Conservation (phyloP, 2,888 invertebrate genomes). For the Cheilosia vulpina region DNA sequence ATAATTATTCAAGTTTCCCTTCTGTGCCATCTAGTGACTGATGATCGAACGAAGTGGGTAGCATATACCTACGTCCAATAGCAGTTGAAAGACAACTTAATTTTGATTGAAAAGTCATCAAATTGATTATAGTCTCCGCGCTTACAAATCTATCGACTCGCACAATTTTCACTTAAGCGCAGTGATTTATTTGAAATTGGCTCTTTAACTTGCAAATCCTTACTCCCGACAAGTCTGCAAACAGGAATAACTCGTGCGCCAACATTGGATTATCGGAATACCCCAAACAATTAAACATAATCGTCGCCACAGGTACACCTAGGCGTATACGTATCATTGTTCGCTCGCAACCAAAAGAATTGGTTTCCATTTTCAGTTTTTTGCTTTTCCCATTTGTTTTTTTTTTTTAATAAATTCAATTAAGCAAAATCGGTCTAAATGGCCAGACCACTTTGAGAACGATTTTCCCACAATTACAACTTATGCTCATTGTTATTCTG, state of each 20-base stretch:
- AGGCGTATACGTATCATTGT: conserved; percentile 48
- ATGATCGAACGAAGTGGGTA: too few relatives aligned
- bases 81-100: too few relatives aligned
- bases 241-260: not conserved
- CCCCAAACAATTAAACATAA: not conserved
- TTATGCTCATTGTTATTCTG: conserved; percentile 58
- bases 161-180: too few relatives aligned
- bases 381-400: not conserved
- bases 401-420: conserved; percentile 47
- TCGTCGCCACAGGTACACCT: not conserved
- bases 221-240: not conserved
- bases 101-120: too few relatives aligned
- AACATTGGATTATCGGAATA: not conserved
- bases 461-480: conserved; percentile 43
- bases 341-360: not conserved
- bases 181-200: not conserved
- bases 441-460: conserved; percentile 33
- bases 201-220: not conserved
- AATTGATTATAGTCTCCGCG: too few relatives aligned
- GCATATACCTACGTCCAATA: too few relatives aligned
- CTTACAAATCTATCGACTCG: too few relatives aligned
- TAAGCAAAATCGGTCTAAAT: conserved; percentile 54
- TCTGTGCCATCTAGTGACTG: too few relatives aligned
- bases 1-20: too few relatives aligned
- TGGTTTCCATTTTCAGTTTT: not conserved